These are phyloP conservation scores for Eremobia ochroleuca DNA, from an alignment of 2,888 invertebrate species.

Conservation along the genomic window DNA sequence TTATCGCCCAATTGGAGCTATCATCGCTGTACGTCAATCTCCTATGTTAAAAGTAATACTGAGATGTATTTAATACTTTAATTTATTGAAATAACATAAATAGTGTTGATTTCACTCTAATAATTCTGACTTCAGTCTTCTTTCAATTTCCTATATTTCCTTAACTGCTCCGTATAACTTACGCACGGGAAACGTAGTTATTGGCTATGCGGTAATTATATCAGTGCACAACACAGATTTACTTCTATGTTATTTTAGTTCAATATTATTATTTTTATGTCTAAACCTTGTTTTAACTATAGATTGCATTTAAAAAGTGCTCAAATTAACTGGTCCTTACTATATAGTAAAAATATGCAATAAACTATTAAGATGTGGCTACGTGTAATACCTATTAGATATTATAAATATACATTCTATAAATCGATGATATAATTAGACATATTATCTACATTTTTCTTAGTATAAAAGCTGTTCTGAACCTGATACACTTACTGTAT, in stretches of 20 bases:
- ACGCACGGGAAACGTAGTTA: background rate
- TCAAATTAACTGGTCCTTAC: background rate
- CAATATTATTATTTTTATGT: background rate
- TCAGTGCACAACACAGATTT: background rate
- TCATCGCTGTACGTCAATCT: background rate
- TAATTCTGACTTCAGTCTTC: background rate
- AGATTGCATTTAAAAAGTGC: background rate
- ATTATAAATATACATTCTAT: background rate
- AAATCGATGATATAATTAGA: background rate
- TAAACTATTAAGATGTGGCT: background rate
- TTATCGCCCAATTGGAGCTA: background rate
- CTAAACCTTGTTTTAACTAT: background rate
- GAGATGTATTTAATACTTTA: background rate
- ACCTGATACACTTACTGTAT: background rate
- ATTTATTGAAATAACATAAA: slow-evolving; percentile 19
- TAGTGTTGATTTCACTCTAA: background rate
- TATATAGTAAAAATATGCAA: slow-evolving; percentile 7
- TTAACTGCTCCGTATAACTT: background rate
- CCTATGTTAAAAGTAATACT: background rate
- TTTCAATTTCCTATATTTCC: background rate
- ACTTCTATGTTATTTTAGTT: background rate
- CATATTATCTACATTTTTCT: background rate
- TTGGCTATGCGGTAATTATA: background rate
- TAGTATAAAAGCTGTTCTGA: background rate
- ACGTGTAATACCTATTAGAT: slow-evolving; percentile 4